A percentile compares a stretch with the other conserved stretches of the same genome.
phyloP scores from a whole-genome alignment of 2,888 invertebrate genomes.

The Cremastinae sp. region DNA sequence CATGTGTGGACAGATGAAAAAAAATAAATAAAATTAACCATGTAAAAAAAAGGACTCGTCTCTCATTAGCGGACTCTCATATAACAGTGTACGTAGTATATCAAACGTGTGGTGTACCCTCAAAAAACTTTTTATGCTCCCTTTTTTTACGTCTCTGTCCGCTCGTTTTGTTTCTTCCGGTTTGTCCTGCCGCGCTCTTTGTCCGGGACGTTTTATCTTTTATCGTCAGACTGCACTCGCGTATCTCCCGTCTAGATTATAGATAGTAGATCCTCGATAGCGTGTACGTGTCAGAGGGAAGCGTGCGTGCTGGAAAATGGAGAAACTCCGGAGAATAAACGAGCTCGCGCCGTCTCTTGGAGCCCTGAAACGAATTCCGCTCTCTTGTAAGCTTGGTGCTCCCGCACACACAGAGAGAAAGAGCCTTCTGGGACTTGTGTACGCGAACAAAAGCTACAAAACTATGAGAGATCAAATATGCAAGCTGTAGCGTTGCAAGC shows the following conservation, averaged over 20 bases:
- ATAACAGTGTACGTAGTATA: constrained; percentile 2
- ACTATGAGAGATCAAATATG: constrained; percentile 24
- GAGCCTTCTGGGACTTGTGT: background rate
- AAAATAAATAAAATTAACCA: no score
- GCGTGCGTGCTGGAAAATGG: constrained; percentile 11
- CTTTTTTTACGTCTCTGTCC: constrained; percentile 13
- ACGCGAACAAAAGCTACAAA: constrained; percentile 13
- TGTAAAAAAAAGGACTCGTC: no score
- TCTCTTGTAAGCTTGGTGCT: constrained; percentile 6
- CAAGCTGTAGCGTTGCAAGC: background rate
- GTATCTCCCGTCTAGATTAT: constrained; percentile 48
- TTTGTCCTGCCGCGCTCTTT: constrained; percentile 15
- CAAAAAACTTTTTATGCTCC: constrained; percentile 24
- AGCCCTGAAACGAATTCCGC: constrained; percentile 36
- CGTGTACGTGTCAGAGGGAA: constrained; percentile 25
- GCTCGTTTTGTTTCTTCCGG: constrained; percentile 3
- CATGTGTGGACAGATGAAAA: no score
- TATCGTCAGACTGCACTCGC: constrained; percentile 39
- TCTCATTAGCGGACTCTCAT: no score
- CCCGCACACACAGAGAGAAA: background rate
- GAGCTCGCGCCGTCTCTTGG: constrained; percentile 22
- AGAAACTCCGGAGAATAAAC: constrained; percentile 27
- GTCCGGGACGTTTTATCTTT: constrained; percentile 21
- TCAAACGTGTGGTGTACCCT: constrained; percentile 35
- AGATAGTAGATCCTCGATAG: constrained; percentile 56